Base-by-base conservation (phyloP, 2,113 vertebrate genomes). In the Petroica traversi region DNA sequence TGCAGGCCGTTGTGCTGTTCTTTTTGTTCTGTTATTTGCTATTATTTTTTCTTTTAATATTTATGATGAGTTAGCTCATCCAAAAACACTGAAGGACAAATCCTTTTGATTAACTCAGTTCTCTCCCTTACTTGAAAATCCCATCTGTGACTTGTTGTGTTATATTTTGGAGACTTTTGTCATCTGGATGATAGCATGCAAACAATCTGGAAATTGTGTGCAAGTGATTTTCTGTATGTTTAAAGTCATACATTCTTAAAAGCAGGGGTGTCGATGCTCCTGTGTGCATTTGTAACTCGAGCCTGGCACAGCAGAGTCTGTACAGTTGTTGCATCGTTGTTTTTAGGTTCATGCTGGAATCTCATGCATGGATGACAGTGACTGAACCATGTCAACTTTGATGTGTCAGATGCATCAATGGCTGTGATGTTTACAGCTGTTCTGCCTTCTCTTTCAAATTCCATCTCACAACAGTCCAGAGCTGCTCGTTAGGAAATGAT, bases 401-500 rank as follows among this genome's bases (percentile, higher is more conserved):
- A 95, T 96, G 95, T 96, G 93, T 96, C 88, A 81, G 92, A 92
- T 93, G 83, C 88, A 75, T 92, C 26, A 19, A 3, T 86, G 94
- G 86, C 92, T 94, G 78, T 89, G 96, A 88, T 96, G 96, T 97
- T 96, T 97, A 97, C 97, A 97, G 97, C 98, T 97, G 97, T 95
- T 97, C 90, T 69, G 81, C 85, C 93, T 95, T 86, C 81, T 90
- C 85, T 95, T 97, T 84, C 77, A 59, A 84, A 96, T 97, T 96
- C 93, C 86, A 38, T 68, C 68, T 62, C 86, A 46, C 89, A 94
- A 86, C 95, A 95, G 90, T 93, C 75, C 54, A 51, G 81, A 72
- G 61, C 94, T 94, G 89, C 89, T 96, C 0, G 3, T 94, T 85
- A 75, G 68, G 91, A 90, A 92, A 86, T 84, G 41, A 85, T 72